Conservation (phyloP, 2,113 vertebrate genomes). For the Mobula birostris region DNA sequence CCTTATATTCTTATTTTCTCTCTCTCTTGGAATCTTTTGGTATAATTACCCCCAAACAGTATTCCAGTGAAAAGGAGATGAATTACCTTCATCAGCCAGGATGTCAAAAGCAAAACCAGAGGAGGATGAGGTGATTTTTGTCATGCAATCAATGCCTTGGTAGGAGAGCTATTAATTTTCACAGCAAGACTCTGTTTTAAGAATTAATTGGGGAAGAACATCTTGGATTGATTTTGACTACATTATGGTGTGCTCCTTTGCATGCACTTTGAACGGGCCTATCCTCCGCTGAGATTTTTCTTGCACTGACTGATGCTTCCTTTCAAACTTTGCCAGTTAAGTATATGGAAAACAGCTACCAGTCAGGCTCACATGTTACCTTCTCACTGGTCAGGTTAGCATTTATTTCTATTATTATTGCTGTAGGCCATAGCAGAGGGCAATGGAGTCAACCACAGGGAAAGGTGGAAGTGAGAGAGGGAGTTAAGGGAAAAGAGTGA, state of each 20-base stretch:
- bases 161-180: conserved; percentile 8
- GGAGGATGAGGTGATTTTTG: neutral
- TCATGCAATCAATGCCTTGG: neutral
- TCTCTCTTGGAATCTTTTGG: neutral
- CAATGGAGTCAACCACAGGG: too few relatives aligned
- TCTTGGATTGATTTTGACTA: neutral
- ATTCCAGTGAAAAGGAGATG: neutral
- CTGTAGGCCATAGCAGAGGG: too few relatives aligned
- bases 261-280: neutral
- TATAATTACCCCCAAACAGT: neutral
- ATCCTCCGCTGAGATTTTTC: neutral
- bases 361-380: too few relatives aligned
- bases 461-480: too few relatives aligned
- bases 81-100: neutral
- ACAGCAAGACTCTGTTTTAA: neutral
- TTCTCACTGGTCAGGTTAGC: too few relatives aligned
- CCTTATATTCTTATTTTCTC: neutral
- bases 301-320: neutral
- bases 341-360: neutral
- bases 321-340: neutral
- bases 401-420: too few relatives aligned
- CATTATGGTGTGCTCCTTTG: too few relatives aligned
- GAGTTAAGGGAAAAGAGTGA: too few relatives aligned
- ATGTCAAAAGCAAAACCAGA: neutral
- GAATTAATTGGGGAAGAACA: neutral